Evolutionary conservation across 2,888 invertebrate species (phyloP).

Genomic region (Eustalomyia histrio): DNA sequence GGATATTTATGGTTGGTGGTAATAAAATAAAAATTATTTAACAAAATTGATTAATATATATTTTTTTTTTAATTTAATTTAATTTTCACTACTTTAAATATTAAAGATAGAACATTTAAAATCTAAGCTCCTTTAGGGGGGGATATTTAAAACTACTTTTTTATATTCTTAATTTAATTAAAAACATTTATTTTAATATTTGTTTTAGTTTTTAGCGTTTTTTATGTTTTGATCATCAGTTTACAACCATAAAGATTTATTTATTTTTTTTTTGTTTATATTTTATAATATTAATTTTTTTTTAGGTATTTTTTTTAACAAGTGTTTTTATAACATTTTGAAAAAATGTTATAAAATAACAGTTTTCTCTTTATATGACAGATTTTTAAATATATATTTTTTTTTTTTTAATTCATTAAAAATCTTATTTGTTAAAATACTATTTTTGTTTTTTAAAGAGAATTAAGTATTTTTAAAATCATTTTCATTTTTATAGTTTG

Average conservation of each 20-base stretch:
- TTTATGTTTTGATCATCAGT: slow-evolving; percentile 76
- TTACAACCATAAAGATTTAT: slow-evolving; percentile 76
- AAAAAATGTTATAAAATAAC: slow-evolving; percentile 63
- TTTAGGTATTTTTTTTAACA: slow-evolving; percentile 56
- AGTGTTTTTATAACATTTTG: slow-evolving; percentile 58
- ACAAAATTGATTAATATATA: not conserved
- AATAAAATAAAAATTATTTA: not conserved
- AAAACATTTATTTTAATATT: slow-evolving; percentile 56
- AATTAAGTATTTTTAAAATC: slow-evolving; percentile 37
- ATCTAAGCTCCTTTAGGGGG: slow-evolving; percentile 64
- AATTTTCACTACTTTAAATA: slow-evolving; percentile 56
- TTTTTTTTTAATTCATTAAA: slow-evolving; percentile 49
- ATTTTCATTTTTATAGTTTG: slow-evolving; percentile 27
- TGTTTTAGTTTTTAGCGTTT: slow-evolving; percentile 37
- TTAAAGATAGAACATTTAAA: slow-evolving; percentile 61
- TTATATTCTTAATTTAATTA: slow-evolving; percentile 47
- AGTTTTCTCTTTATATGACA: slow-evolving; percentile 53
- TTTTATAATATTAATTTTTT: slow-evolving; percentile 51
- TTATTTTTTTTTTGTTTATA: slow-evolving; percentile 69
- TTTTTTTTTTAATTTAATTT: slow-evolving; percentile 20
- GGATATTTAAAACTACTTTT: slow-evolving; percentile 33
- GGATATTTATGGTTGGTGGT: slow-evolving; percentile 2
- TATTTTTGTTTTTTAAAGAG: slow-evolving; percentile 47
- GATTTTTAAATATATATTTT: slow-evolving; percentile 52
- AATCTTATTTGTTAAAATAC: slow-evolving; percentile 65